These are phyloP conservation scores for Pelusios castaneus DNA, from an alignment of 2,113 vertebrate species.

Conservation along the genomic window DNA sequence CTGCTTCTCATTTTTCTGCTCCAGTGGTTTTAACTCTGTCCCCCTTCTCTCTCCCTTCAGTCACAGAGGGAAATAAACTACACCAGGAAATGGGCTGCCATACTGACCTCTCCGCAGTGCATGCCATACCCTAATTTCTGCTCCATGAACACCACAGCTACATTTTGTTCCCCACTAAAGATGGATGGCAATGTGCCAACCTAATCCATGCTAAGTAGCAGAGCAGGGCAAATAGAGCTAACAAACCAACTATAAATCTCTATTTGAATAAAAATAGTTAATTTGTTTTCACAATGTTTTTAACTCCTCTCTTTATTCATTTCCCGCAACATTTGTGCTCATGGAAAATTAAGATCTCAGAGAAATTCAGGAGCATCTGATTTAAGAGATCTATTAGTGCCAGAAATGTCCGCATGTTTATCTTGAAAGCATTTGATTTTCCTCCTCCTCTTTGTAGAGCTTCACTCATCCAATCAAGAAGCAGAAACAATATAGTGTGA, in stretches of 20 bases:
- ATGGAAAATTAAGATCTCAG: not conserved
- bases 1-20: conserved; percentile 9
- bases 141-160: conserved; percentile 1
- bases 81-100: conserved; percentile 25
- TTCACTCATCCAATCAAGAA: not conserved
- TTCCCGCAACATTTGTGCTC: not conserved
- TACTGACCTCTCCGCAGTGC: not conserved
- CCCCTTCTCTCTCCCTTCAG: conserved; percentile 42
- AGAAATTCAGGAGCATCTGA: not conserved
- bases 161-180: conserved; percentile 16
- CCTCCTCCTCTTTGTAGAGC: not conserved
- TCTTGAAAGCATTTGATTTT: not conserved
- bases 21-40: not conserved
- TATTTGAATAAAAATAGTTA: not conserved
- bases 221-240: conserved; percentile 9
- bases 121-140: not conserved
- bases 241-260: not conserved
- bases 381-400: not conserved
- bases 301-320: not conserved
- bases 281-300: not conserved
- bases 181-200: conserved; percentile 4
- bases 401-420: not conserved
- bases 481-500: accelerated
- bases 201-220: not conserved
- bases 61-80: conserved; percentile 53